A percentile compares a stretch with the other conserved stretches of the same genome.
phyloP scores from a whole-genome alignment of 2,797 vertebrate species.

The Naso thynnoides region DNA sequence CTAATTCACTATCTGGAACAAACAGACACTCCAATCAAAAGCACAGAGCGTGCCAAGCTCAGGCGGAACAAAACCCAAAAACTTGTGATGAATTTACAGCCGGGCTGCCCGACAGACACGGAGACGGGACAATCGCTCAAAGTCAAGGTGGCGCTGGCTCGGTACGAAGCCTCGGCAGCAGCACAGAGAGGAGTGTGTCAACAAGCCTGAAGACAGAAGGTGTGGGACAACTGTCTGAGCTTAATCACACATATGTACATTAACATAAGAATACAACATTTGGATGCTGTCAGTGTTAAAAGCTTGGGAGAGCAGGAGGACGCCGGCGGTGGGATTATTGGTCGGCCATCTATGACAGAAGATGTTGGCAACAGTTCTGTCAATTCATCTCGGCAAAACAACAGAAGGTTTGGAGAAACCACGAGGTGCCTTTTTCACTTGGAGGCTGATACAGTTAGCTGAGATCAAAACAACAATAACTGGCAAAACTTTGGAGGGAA shows the following conservation, averaged over 20 bases:
- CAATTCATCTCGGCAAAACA: background rate
- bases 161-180: background rate
- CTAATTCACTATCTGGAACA: constrained; percentile 63
- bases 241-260: constrained; percentile 13
- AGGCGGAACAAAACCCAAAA: constrained; percentile 31
- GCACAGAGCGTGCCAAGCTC: constrained; percentile 46
- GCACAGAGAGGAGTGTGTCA: background rate
- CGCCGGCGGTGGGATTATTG: background rate
- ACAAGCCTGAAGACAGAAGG: constrained; percentile 25
- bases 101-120: constrained; percentile 22
- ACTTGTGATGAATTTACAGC: constrained; percentile 56
- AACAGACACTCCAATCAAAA: constrained; percentile 54
- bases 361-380: background rate
- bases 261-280: constrained; percentile 16
- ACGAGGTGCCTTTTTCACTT: background rate
- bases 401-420: too few relatives aligned
- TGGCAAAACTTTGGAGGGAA: too few relatives aligned
- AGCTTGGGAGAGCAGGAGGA: background rate
- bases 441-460: background rate
- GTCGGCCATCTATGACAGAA: background rate
- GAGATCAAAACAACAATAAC: too few relatives aligned
- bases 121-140: constrained; percentile 50
- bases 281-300: background rate
- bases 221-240: background rate
- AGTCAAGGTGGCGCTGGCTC: background rate